These are phyloP conservation scores for Littorina saxatilis DNA, from an alignment of 1,140 invertebrate genomes.

Conservation along the genomic window DNA sequence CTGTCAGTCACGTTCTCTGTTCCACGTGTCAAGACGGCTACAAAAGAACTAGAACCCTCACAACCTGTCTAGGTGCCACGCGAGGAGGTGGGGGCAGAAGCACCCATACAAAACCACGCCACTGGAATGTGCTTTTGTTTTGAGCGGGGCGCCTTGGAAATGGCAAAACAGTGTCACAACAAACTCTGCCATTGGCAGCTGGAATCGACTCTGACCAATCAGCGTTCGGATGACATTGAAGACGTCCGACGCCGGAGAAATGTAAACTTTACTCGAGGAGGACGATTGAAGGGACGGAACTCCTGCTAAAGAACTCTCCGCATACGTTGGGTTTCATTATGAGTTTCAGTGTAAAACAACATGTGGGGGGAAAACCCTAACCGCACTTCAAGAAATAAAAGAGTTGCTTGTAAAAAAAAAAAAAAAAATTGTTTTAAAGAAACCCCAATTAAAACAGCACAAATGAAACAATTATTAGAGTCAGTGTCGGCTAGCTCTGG, in stretches of 20 bases:
- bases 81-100: background rate
- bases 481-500: too few relatives aligned
- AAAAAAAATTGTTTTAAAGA: too few relatives aligned
- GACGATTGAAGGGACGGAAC: background rate
- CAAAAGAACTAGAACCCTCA: too few relatives aligned
- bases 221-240: background rate
- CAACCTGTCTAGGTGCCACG: too few relatives aligned
- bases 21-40: background rate
- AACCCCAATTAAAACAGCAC: too few relatives aligned
- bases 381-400: too few relatives aligned
- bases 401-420: too few relatives aligned
- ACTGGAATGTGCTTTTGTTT: background rate
- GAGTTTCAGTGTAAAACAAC: too few relatives aligned
- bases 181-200: background rate
- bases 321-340: background rate
- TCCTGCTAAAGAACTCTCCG: background rate
- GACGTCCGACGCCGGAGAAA: background rate
- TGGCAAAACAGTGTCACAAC: slow-evolving; percentile 9
- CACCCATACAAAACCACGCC: background rate
- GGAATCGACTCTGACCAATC: background rate
- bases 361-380: too few relatives aligned
- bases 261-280: background rate
- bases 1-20: background rate
- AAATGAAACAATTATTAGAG: too few relatives aligned
- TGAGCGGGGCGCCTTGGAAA: slow-evolving; percentile 11